Conservation (phyloP, 2,113 vertebrate genomes). For the Prochilodus magdalenae region DNA sequence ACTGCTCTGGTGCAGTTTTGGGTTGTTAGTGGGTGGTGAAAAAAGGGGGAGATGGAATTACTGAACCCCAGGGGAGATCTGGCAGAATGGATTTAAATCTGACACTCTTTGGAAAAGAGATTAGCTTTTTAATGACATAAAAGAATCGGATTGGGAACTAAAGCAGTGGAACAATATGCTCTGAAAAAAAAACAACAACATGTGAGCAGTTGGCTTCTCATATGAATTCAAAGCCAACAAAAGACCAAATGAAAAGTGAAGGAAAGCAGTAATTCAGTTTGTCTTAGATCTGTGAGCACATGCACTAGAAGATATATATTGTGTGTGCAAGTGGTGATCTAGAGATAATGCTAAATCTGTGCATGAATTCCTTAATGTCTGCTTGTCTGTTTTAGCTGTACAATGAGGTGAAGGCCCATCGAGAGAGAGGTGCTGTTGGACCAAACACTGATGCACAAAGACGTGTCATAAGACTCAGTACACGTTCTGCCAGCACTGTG, state of each 20-base stretch:
- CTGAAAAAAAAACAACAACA: conserved; percentile 67
- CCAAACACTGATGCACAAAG: conserved; percentile 62
- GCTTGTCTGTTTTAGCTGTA: conserved; percentile 82
- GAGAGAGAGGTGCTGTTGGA: conserved; percentile 70
- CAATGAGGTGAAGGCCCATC: conserved; percentile 88
- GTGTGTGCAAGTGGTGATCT: not conserved
- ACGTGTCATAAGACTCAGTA: conserved; percentile 68
- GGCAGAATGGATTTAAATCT: conserved; percentile 48
- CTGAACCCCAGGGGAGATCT: conserved; percentile 12
- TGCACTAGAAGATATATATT: not conserved
- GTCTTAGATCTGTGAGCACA: not conserved
- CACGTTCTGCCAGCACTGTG: conserved; percentile 70
- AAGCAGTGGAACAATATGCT: conserved; percentile 60
- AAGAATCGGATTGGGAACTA: conserved; percentile 55
- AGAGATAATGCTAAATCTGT: not conserved
- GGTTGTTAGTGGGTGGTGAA: conserved; percentile 45
- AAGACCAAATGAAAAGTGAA: conserved; percentile 28
- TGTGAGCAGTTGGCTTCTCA: conserved; percentile 62
- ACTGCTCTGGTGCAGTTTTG: conserved; percentile 53
- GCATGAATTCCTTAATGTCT: not conserved
- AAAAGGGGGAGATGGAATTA: conserved; percentile 17
- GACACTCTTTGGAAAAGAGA: conserved; percentile 52
- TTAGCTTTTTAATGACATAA: conserved; percentile 54
- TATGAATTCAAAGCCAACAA: conserved; percentile 57
- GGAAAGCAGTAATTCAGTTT: conserved; percentile 47